These are phyloP conservation scores for Trinectes maculatus DNA, from an alignment of 2,113 vertebrate genomes.

Conservation along the genomic window DNA sequence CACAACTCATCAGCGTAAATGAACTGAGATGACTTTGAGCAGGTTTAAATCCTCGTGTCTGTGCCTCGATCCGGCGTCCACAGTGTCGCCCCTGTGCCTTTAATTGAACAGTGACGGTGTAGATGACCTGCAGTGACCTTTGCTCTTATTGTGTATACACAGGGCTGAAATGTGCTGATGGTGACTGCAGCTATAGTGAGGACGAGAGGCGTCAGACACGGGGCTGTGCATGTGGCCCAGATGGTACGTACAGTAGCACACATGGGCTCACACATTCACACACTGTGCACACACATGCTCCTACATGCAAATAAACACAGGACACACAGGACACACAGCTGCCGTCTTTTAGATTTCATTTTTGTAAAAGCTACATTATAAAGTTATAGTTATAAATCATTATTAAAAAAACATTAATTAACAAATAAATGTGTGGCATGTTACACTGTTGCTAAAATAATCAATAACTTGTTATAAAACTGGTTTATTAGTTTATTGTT, in stretches of 20 bases:
- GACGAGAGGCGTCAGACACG: constrained; percentile 32
- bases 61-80: constrained; percentile 1
- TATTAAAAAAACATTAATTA: too few species aligned
- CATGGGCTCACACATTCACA: not conserved
- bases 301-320: not conserved
- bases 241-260: constrained; percentile 8
- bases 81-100: constrained; percentile 47
- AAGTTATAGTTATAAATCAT: too few species aligned
- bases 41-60: not conserved
- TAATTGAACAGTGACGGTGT: constrained; percentile 29
- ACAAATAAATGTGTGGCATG: too few species aligned
- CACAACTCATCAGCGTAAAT: constrained; percentile 32
- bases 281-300: not conserved
- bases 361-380: too few species aligned
- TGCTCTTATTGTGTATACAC: constrained; percentile 69
- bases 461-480: too few species aligned
- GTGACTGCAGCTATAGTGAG: constrained; percentile 34
- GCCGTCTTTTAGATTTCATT: too few species aligned
- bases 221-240: constrained; percentile 12
- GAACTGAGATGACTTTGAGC: too few species aligned
- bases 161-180: constrained; percentile 78
- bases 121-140: constrained; percentile 48
- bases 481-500: too few species aligned
- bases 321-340: not conserved
- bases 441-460: too few species aligned